Conservation (phyloP, 2,888 invertebrate species). For the Mimachlamys varia region DNA sequence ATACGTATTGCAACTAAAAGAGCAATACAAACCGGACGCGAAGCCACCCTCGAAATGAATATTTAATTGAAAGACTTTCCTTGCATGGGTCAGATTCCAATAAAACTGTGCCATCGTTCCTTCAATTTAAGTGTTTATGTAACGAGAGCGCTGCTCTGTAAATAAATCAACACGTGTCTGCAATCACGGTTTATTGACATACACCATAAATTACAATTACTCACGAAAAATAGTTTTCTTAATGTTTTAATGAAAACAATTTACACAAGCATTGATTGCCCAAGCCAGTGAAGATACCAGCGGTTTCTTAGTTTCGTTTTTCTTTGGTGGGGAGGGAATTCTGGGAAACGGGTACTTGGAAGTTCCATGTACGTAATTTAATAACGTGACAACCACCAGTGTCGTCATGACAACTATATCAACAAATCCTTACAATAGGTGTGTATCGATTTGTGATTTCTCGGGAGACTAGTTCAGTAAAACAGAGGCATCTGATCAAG, state of each 20-base stretch:
- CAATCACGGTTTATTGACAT: neutral
- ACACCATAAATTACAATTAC: neutral
- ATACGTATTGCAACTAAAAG: neutral
- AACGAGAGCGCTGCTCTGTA: neutral
- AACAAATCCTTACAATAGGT: conserved; percentile 11
- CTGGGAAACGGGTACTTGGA: neutral
- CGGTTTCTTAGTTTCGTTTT: neutral
- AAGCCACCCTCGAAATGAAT: neutral
- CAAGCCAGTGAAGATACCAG: neutral
- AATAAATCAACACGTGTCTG: neutral
- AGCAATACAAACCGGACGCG: neutral
- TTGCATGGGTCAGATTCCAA: neutral
- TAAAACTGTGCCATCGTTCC: neutral
- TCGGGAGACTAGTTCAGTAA: neutral
- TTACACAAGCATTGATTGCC: neutral
- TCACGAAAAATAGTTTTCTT: neutral
- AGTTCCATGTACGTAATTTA: neutral
- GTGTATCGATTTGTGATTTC: neutral
- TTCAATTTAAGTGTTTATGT: neutral
- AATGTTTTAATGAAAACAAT: neutral
- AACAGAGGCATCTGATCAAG: neutral
- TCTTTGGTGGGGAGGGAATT: neutral
- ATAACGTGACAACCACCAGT: neutral
- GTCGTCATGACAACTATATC: neutral
- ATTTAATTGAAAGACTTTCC: neutral